Evolutionary conservation across 2,113 vertebrate genomes (phyloP).

Genomic region (Bufo gargarizans): DNA sequence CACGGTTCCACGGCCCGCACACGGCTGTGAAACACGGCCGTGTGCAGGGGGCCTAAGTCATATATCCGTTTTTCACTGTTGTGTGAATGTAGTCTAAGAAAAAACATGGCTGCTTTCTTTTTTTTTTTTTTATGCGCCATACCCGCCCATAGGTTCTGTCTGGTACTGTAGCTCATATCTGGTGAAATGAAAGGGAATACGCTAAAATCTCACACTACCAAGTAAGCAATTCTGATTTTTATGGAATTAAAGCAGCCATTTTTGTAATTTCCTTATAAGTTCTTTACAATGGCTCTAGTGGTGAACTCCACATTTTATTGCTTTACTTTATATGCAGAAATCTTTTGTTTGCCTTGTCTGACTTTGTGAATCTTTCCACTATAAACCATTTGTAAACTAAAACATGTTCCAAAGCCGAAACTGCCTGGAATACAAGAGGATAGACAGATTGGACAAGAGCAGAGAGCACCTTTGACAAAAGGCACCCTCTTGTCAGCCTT

Average conservation of each 20-base stretch:
- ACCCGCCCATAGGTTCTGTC: no score
- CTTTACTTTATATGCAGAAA: neutral
- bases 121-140: no score
- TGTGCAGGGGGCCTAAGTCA: no score
- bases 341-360: neutral
- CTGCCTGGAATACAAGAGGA: conserved; percentile 7
- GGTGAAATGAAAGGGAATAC: no score
- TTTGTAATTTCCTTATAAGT: neutral
- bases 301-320: neutral
- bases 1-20: no score
- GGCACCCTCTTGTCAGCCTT: neutral
- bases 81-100: no score
- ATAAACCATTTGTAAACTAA: conserved; percentile 7
- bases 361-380: neutral
- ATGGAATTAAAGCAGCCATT: neutral
- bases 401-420: neutral
- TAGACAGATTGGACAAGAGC: conserved; percentile 10
- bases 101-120: no score
- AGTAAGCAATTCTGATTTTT: neutral
- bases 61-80: no score
- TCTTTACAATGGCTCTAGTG: neutral
- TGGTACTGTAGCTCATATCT: no score
- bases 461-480: conserved; percentile 2
- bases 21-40: no score
- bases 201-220: no score